A percentile compares a stretch with the other conserved stretches of the same genome.
Evolutionary conservation across 2,888 invertebrate genomes (phyloP).

Genomic region (Arenicola marina): DNA sequence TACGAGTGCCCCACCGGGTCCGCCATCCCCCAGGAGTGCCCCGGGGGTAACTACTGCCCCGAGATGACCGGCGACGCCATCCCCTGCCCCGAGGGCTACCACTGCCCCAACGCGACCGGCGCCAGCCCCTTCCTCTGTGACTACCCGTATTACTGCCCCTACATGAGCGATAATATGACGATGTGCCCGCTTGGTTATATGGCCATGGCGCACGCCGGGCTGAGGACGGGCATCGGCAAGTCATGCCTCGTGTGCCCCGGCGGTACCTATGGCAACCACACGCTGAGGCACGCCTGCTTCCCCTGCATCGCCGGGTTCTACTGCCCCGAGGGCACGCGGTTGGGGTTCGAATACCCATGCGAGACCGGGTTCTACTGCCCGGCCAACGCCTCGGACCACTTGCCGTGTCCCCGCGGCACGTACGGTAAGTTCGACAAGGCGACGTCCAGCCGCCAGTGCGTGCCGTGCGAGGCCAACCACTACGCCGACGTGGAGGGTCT

Average conservation of each 20-base stretch:
- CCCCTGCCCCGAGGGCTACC: slow-evolving; percentile 53
- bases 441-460: slow-evolving; percentile 39
- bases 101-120: slow-evolving; percentile 50
- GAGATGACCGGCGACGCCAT: slow-evolving; percentile 14
- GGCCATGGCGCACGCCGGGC: slow-evolving; percentile 43
- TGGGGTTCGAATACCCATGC: slow-evolving; percentile 42
- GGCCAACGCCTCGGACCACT: slow-evolving; percentile 35
- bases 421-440: slow-evolving; percentile 41
- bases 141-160: slow-evolving; percentile 53
- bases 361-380: slow-evolving; percentile 43
- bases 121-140: slow-evolving; percentile 42
- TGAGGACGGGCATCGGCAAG: slow-evolving; percentile 36
- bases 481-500: slow-evolving; percentile 44
- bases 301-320: slow-evolving; percentile 56
- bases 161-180: slow-evolving; percentile 47
- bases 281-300: slow-evolving; percentile 43
- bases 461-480: slow-evolving; percentile 40
- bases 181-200: slow-evolving; percentile 50
- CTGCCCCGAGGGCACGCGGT: slow-evolving; percentile 51
- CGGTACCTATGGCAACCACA: slow-evolving; percentile 53
- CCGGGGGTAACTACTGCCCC: slow-evolving; percentile 51
- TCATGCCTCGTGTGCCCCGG: slow-evolving; percentile 52
- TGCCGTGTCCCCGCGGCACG: slow-evolving; percentile 46
- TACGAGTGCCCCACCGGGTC: slow-evolving; percentile 52
- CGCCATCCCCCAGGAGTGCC: slow-evolving; percentile 45